Conservation (phyloP, 2,888 invertebrate species). For the Ormyrus pomaceus region DNA sequence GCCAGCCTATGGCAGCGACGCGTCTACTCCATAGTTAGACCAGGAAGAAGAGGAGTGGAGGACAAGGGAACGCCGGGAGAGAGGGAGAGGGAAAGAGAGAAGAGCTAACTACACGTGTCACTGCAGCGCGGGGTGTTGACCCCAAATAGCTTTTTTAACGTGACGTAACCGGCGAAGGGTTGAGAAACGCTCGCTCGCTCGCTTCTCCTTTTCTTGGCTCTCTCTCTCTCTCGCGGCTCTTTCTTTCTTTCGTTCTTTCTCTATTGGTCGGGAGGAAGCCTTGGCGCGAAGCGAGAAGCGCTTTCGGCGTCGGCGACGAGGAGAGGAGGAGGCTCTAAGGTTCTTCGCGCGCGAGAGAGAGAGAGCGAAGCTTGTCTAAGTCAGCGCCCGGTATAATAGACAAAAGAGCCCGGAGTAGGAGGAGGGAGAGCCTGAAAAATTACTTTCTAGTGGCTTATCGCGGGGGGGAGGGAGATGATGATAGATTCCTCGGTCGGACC, state of each 20-base stretch:
- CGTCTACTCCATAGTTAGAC: slow-evolving; percentile 44
- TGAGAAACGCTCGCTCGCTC: slow-evolving; percentile 65
- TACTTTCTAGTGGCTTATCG: slow-evolving; percentile 16
- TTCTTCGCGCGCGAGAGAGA: slow-evolving; percentile 2
- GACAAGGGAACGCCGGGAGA: slow-evolving; percentile 6
- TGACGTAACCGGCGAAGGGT: slow-evolving; percentile 73
- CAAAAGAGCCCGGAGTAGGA: slow-evolving; percentile 18
- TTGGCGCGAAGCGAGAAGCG: slow-evolving; percentile 25
- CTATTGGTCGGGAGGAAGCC: slow-evolving; percentile 23
- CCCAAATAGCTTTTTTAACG: slow-evolving; percentile 74
- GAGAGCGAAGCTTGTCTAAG: slow-evolving; percentile 17
- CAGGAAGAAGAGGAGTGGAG: slow-evolving; percentile 39
- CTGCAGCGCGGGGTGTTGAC: slow-evolving; percentile 78
- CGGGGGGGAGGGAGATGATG: neutral
- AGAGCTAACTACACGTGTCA: slow-evolving; percentile 76
- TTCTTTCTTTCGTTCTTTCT: slow-evolving; percentile 13
- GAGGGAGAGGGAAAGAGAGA: neutral
- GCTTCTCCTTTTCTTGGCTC: no score
- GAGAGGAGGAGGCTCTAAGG: slow-evolving; percentile 28
- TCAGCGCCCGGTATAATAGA: slow-evolving; percentile 42
- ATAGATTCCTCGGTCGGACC: neutral
- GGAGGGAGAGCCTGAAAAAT: slow-evolving; percentile 20
- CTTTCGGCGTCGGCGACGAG: slow-evolving; percentile 3
- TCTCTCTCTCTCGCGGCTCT: neutral
- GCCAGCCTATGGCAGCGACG: no score